phyloP scores from a whole-genome alignment of 2,888 invertebrate genomes.

The Sphinx pinastri region DNA sequence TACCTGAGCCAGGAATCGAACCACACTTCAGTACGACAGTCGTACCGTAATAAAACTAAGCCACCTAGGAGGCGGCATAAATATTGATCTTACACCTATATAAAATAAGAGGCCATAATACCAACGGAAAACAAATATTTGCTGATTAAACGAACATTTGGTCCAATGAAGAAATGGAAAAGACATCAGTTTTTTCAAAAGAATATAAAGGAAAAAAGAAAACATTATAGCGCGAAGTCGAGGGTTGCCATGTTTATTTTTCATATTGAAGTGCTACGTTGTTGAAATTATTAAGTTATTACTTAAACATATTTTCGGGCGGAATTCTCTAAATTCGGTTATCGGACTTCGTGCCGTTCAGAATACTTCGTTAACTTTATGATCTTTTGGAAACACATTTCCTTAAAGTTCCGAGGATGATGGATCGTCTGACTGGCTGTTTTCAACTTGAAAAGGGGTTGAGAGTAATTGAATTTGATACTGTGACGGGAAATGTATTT shows the following conservation, averaged over 20 bases:
- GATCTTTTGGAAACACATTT: not conserved
- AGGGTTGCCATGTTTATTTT: no score
- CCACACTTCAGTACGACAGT: no score
- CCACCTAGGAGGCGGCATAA: no score
- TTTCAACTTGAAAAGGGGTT: not conserved
- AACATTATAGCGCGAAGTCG: not conserved
- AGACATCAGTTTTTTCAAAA: not conserved
- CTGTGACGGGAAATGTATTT: not conserved
- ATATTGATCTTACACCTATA: no score
- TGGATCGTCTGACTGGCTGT: not conserved
- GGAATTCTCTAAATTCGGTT: not conserved
- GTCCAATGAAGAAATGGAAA: not conserved
- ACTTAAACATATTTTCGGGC: constrained; percentile 2
- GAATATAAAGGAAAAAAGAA: not conserved
- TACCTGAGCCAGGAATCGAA: no score
- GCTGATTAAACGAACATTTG: not conserved
- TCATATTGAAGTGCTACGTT: not conserved
- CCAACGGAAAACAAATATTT: not conserved
- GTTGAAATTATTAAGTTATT: constrained; percentile 3
- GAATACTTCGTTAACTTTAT: no score
- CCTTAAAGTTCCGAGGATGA: not conserved
- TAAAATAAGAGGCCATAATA: no score
- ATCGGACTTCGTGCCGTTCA: not conserved
- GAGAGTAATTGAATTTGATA: not conserved
- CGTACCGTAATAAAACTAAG: no score